Evolutionary conservation across 1,140 invertebrate species (phyloP).

Genomic region (Stegodyphus dumicola): DNA sequence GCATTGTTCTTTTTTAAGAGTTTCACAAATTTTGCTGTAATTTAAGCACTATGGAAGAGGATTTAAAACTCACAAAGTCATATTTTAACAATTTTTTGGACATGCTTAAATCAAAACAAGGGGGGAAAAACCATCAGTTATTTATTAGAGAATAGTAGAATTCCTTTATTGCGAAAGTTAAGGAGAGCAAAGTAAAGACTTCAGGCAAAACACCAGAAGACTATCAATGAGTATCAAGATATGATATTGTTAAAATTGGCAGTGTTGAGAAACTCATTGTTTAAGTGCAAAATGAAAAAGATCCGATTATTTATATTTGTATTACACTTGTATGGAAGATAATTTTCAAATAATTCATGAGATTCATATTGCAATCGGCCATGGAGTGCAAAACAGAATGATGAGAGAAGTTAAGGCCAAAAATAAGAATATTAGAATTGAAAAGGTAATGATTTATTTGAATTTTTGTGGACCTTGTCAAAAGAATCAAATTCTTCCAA

Average conservation of each 20-base stretch:
- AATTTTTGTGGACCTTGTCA: not conserved
- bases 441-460: not conserved
- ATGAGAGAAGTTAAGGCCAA: not conserved
- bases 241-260: slow-evolving; percentile 18
- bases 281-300: not conserved
- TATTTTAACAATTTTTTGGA: not conserved
- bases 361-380: not conserved
- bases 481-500: not conserved
- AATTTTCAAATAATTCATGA: not conserved
- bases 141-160: slow-evolving; percentile 6
- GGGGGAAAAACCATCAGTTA: slow-evolving; percentile 17
- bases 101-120: slow-evolving; percentile 24
- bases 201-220: slow-evolving; percentile 12
- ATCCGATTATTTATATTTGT: not conserved
- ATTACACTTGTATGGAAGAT: not conserved
- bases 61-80: slow-evolving; percentile 7
- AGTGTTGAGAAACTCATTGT: slow-evolving; percentile 19
- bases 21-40: too few relatives aligned
- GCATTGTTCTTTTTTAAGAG: too few relatives aligned
- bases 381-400: not conserved
- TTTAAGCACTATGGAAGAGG: not conserved
- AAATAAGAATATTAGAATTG: not conserved
- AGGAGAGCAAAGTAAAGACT: slow-evolving; percentile 5
- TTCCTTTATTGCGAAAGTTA: slow-evolving; percentile 19
- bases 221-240: slow-evolving; percentile 19